Conservation (phyloP, 1,140 invertebrate species). For the Apis laboriosa region DNA sequence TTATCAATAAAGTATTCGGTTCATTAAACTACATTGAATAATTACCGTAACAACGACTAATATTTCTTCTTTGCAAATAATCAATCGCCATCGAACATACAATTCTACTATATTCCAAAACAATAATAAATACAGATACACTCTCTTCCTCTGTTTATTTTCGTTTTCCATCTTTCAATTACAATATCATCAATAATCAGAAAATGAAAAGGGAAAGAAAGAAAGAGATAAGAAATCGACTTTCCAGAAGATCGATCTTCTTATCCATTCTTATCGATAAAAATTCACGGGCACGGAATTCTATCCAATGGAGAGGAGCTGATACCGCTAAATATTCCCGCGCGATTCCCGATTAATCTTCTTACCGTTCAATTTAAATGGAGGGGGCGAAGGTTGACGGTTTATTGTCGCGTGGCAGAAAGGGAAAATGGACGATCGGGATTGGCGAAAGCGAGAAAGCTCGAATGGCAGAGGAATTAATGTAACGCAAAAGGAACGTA, state of each 20-base stretch:
- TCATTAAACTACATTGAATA: constrained; percentile 55
- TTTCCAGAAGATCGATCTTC: background rate
- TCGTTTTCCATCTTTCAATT: background rate
- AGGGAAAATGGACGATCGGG: background rate
- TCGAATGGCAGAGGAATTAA: constrained; percentile 13
- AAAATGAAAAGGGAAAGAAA: background rate
- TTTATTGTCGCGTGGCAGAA: background rate
- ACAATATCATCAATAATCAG: background rate
- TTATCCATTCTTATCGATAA: background rate
- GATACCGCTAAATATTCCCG: too few species aligned
- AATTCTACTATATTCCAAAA: background rate
- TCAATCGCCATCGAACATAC: constrained; percentile 43
- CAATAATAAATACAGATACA: background rate
- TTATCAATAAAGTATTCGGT: constrained; percentile 55
- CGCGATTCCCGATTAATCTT: background rate
- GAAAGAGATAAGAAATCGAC: background rate
- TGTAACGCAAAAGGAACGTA: constrained; percentile 27
- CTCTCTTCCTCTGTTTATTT: constrained; percentile 32
- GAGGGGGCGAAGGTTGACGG: background rate
- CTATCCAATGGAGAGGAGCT: background rate
- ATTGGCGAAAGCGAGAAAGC: constrained; percentile 4
- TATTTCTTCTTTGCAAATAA: constrained; percentile 62
- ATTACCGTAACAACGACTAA: constrained; percentile 49
- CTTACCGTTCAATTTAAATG: too few species aligned
- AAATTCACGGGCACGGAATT: background rate